These are phyloP conservation scores for Prenolepis imparis DNA, from an alignment of 2,888 invertebrate genomes.

Conservation along the genomic window DNA sequence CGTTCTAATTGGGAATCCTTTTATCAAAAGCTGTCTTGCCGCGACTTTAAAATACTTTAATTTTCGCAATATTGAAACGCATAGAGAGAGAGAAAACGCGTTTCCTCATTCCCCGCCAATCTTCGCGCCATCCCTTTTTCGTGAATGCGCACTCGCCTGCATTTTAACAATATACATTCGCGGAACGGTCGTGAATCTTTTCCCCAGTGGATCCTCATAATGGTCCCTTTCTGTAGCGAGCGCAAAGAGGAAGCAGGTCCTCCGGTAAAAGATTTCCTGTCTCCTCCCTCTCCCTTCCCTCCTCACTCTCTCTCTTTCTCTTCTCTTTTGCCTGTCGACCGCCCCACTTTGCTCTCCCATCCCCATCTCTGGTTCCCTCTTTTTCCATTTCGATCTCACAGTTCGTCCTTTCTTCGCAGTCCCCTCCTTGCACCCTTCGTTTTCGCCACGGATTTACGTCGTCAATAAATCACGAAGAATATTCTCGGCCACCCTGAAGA, in stretches of 20 bases:
- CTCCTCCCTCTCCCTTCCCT: constrained; percentile 6
- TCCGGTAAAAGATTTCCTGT: constrained; percentile 56
- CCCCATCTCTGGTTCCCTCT: not conserved
- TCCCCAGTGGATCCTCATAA: constrained; percentile 57
- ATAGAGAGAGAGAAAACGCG: constrained; percentile 33
- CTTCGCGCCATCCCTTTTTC: constrained; percentile 14
- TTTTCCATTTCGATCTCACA: constrained; percentile 22
- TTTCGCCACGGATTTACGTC: constrained; percentile 61
- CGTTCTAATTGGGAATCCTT: constrained; percentile 19
- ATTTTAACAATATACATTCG: constrained; percentile 59
- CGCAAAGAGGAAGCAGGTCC: constrained; percentile 47
- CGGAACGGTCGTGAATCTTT: constrained; percentile 52
- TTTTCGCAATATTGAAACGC: constrained; percentile 13
- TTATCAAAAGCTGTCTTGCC: constrained; percentile 1
- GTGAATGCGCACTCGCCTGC: constrained; percentile 37
- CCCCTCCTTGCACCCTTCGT: constrained; percentile 34
- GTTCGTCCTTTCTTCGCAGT: not conserved
- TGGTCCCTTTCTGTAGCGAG: constrained; percentile 50
- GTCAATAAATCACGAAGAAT: constrained; percentile 64
- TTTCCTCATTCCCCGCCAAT: constrained; percentile 29
- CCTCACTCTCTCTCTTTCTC: not conserved
- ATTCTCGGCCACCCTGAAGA: constrained; percentile 55
- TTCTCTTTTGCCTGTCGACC: constrained; percentile 29
- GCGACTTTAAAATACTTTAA: not conserved
- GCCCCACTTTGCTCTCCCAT: not conserved